A percentile compares a stretch with the other conserved stretches of the same genome.
Evolutionary conservation across 2,888 invertebrate species (phyloP).

Genomic region (Drosophila rellima): DNA sequence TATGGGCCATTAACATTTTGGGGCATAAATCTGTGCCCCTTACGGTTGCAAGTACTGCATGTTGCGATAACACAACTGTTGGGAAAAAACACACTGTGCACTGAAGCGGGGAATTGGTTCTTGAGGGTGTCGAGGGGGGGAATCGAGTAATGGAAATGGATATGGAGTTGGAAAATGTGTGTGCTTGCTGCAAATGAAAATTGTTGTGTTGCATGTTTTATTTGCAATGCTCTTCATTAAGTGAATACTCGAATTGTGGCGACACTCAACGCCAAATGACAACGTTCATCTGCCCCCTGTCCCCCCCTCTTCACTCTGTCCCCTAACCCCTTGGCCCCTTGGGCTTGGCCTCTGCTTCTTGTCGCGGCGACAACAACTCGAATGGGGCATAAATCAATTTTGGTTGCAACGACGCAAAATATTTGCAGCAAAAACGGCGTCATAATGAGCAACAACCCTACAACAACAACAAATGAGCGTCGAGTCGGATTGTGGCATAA

Average conservation of each 20-base stretch:
- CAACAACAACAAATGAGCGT: not conserved
- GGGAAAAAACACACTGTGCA: conserved; percentile 23
- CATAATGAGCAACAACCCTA: conserved; percentile 43
- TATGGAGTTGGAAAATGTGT: not conserved
- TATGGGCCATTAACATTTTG: conserved; percentile 76
- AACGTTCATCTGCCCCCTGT: conserved; percentile 4
- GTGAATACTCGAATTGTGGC: conserved; percentile 28
- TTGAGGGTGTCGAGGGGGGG: not conserved
- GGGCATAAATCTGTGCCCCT: conserved; percentile 71
- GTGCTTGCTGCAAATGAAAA: conserved; percentile 45
- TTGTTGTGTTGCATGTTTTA: conserved; percentile 40
- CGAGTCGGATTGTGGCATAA: conserved; percentile 7
- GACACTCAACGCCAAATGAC: conserved; percentile 28
- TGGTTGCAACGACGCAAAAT: conserved; percentile 43
- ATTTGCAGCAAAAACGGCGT: conserved; percentile 53
- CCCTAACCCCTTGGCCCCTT: conserved; percentile 23
- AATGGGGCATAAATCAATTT: conserved; percentile 72
- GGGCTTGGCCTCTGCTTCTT: conserved; percentile 3
- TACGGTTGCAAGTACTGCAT: conserved; percentile 40
- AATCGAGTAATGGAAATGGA: too few relatives aligned
- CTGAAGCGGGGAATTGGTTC: conserved; percentile 28
- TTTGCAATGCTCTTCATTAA: conserved; percentile 51
- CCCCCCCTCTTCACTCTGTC: not conserved
- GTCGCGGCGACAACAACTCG: conserved; percentile 42
- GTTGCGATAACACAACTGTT: conserved; percentile 46